These are phyloP conservation scores for Machimus atricapillus DNA, from an alignment of 2,888 invertebrate species.

Conservation along the genomic window DNA sequence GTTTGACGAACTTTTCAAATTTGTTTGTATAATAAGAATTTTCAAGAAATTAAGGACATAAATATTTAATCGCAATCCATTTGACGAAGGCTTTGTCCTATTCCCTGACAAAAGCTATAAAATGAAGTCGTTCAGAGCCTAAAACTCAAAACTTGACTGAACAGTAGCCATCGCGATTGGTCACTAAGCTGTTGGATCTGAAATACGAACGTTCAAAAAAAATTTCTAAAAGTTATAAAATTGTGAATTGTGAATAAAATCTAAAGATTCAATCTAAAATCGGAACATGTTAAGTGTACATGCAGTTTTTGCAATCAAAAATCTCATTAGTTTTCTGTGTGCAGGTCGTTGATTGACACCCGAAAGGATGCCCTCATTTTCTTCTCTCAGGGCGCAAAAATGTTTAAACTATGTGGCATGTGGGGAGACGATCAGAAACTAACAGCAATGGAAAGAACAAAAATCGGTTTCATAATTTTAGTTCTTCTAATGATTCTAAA, in stretches of 20 bases:
- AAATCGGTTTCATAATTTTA: not conserved
- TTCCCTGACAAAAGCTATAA: not conserved
- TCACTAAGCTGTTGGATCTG: not conserved
- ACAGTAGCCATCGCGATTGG: not conserved
- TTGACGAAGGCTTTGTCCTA: not conserved
- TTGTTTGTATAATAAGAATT: not conserved
- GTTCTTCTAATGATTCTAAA: not conserved
- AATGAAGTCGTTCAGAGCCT: not conserved
- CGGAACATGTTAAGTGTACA: not conserved
- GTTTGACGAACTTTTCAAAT: not conserved
- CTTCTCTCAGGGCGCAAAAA: not conserved
- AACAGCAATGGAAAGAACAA: not conserved
- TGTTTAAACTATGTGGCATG: not conserved
- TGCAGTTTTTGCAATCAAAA: not conserved
- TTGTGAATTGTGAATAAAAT: not conserved
- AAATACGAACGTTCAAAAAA: not conserved
- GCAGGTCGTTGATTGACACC: not conserved
- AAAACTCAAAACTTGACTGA: not conserved
- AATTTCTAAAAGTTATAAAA: not conserved
- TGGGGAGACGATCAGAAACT: not conserved
- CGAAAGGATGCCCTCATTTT: not conserved
- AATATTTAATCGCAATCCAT: not conserved
- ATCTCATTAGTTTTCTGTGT: not conserved
- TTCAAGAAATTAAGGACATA: not conserved
- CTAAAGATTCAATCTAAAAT: not conserved